A percentile compares a stretch with the other conserved stretches of the same genome.
These are phyloP conservation scores for Notolepis coatsorum DNA, from an alignment of 2,797 vertebrate genomes.

Conservation along the genomic window DNA sequence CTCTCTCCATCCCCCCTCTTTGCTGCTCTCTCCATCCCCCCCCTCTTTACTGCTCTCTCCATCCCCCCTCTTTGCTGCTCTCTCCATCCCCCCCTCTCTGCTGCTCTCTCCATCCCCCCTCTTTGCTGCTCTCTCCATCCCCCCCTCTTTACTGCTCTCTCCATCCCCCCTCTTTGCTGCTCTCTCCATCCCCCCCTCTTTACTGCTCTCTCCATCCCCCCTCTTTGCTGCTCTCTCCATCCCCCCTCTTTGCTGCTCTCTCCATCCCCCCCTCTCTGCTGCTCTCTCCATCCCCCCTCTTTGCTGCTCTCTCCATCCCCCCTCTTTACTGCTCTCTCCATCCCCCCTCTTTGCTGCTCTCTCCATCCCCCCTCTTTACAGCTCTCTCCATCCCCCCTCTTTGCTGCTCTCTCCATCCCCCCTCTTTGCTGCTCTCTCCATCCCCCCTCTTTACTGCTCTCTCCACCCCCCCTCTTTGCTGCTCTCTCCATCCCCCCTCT, in stretches of 20 bases:
- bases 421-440: conserved; percentile 26
- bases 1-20: conserved; percentile 17
- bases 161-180: conserved; percentile 28
- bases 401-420: conserved; percentile 26
- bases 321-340: conserved; percentile 26
- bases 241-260: conserved; percentile 32
- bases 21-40: conserved; percentile 15
- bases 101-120: no score
- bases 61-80: no score
- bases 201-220: conserved; percentile 27
- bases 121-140: no score
- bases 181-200: conserved; percentile 26
- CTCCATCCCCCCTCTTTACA: conserved; percentile 23
- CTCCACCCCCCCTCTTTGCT: conserved; percentile 23
- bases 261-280: conserved; percentile 24
- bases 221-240: conserved; percentile 25
- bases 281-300: conserved; percentile 26
- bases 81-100: no score
- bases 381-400: conserved; percentile 26
- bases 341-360: conserved; percentile 31
- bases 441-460: conserved; percentile 31
- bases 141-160: no score
- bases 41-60: no score
- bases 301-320: conserved; percentile 26
- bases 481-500: conserved; percentile 26